Base-by-base conservation (phyloP, 1,140 invertebrate genomes). In the Lordiphosa collinella region DNA sequence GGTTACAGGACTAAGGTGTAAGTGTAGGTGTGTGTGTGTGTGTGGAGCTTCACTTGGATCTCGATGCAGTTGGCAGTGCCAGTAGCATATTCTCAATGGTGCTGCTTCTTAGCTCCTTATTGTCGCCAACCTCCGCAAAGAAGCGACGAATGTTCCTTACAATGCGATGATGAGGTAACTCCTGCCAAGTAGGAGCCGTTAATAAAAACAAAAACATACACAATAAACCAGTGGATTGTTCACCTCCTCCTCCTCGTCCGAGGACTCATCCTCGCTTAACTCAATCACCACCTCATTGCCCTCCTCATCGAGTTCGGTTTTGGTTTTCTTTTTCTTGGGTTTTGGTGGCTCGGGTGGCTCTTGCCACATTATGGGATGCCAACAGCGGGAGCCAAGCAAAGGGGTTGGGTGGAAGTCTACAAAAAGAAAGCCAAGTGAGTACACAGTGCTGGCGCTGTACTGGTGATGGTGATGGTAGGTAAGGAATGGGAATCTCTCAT, bases 321-420 rank as follows among this genome's bases (percentile, higher is more conserved):
- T 88, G 25, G 86, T 88, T 88, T 88, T 88, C 80, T 88, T 86
- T 88, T 87, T 88, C 80, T 87, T 88, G 41, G 87, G 87, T 68
- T 88, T 86, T 56, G 87, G 87, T 64, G 87, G 87, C 72, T 70
- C 71, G 51, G 84, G 76, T 56, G 88, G 86, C 47, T 87, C 72
- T 56, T 80, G 78, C 88, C 88, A 89, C 86, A 89, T 87, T 44
- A 89, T 86, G 51, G 88, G 88, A 88, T 89, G 88, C 88, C 88
- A 89, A 73, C 71, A 80, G 73, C 84, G 85, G 59, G 73, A 76
- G 67, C 88, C 88, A 76, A 88, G 79, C 79, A 89, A 74, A 71
- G 88, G 87, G 73, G 87, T 88, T 64, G 87, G 87, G 76, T 56
- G 64, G 76, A 88, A 88, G 63, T 88, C 87, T 88, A 88, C 67